A percentile compares a stretch with the other conserved stretches of the same genome.
These are phyloP conservation scores for Oedothorax gibbosus DNA, from an alignment of 1,140 invertebrate genomes.

Conservation along the genomic window DNA sequence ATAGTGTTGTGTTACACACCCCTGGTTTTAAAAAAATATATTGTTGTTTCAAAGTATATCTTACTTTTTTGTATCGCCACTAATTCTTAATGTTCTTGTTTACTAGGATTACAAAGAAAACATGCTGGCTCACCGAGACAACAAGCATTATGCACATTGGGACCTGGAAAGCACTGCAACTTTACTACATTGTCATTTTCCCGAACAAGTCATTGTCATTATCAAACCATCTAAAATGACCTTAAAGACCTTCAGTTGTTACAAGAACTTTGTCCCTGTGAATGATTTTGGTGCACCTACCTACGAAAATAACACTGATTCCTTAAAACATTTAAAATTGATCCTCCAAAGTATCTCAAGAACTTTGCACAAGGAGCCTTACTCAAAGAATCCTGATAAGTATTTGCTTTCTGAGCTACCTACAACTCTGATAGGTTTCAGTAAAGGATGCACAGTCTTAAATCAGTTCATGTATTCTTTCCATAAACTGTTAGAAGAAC, in stretches of 20 bases:
- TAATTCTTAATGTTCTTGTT: background rate
- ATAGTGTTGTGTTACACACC: too few relatives aligned
- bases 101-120: conserved; percentile 81
- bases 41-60: background rate
- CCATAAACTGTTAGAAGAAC: conserved; percentile 67
- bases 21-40: background rate
- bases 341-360: conserved; percentile 46
- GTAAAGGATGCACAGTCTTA: conserved; percentile 91
- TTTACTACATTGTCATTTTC: conserved; percentile 78
- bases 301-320: conserved; percentile 77
- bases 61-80: too few relatives aligned
- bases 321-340: conserved; percentile 74
- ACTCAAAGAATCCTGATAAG: background rate
- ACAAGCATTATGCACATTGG: conserved; percentile 80
- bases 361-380: background rate
- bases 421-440: conserved; percentile 83
- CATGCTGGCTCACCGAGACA: conserved; percentile 81
- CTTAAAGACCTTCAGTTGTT: conserved; percentile 85
- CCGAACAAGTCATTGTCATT: conserved; percentile 78
- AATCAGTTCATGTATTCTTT: conserved; percentile 91
- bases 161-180: conserved; percentile 80
- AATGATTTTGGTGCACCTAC: conserved; percentile 80
- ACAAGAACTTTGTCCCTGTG: conserved; percentile 85
- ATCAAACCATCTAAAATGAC: conserved; percentile 82
- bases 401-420: background rate